Evolutionary conservation across 2,888 invertebrate genomes (phyloP), one percentile per base, ranked within the genome.

Genomic region (Cantharis rufa): DNA sequence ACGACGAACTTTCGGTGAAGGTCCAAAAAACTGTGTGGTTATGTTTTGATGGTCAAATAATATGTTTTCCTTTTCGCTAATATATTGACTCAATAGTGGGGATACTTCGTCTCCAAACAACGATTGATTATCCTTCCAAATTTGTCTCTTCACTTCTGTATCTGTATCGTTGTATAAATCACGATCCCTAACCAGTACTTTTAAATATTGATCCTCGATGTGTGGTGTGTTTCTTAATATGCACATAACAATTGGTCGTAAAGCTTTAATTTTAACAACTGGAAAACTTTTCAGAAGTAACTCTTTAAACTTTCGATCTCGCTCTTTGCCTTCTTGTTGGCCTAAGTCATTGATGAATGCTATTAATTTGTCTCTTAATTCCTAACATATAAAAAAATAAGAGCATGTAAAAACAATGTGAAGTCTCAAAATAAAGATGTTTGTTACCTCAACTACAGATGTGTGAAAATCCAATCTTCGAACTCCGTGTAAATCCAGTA

Each of bases 101-200:
- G 98, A 98, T 0, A 98, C 98, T 90, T 98, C 98, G 88, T 98
- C 98, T 15, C 98, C 98, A 89, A 98, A 98, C 27, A 98, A 88
- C 1, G 96, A 95, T 86, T 98, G 98, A 88, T 98, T 98, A 84
- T 98, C 97, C 84, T 97, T 95, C 99, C 99, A 99, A 83, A 99
- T 98, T 87, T 99, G 98, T 63, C 98, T 91, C 86, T 98, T 98
- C 0, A 99, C 98, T 89, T 98, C 98, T 0, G 98, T 97, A 80
- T 98, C 96, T 10, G 98, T 97, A 82, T 97, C 97, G 82, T 94
- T 94, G 86, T 98, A 98, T 7, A 99, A 89, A 86, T 97, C 97
- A 81, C 95, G 91, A 85, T 98, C 97, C 78, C 94, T 90, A 0
- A 96, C 96, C 79, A 94, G 87, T 15, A 94, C 92, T 81, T 92